Evolutionary conservation across 2,797 vertebrate genomes (phyloP), one percentile per base, ranked within the genome.

Genomic region (Ciconia nigra): DNA sequence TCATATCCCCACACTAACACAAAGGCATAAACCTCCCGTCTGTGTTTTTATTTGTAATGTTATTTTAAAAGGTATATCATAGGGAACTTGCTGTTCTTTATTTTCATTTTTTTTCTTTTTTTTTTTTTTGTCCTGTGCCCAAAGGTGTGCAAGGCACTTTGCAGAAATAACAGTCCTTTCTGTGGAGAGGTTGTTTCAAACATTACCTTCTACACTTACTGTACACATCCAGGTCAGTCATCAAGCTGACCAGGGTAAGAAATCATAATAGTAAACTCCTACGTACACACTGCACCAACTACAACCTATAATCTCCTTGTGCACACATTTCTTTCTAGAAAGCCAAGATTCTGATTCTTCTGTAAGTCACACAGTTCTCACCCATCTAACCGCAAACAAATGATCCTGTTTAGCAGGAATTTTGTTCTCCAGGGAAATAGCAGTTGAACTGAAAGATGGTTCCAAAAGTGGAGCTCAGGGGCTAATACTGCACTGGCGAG

Each of bases 401-500:
- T 81, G 49, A 87, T 94, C 89, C 90, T 82, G 77, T 93, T 95
- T 74, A 82, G 90, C 90, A 95, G 83, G 94, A 93, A 66, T 94
- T 97, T 94, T 96, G 78, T 93, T 79, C 92, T 94, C 78, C 9
- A 5, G 86, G 96, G 92, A 97, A 96, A 96, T 49, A 89, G 78
- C 89, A 96, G 91, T 79, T 96, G 95, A 89, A 93, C 94, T 97
- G 87, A 76, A 78, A 89, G 96, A 90, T 90, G 77, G 77, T 97
- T 97, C 96, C 95, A 95, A 93, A 96, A 96, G 96, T 73, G 91
- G 85, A 98, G 97, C 90, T 97, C 90, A 97, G 95, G 96, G 95
- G 94, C 96, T 97, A 97, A 98, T 96, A 97, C 92, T 97, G 85
- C 96, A 93, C 96, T 95, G 97, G 94, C 16, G 89, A 96, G 98